phyloP scores from a whole-genome alignment of 2,113 vertebrate species.

The Oreochromis spilurus region DNA sequence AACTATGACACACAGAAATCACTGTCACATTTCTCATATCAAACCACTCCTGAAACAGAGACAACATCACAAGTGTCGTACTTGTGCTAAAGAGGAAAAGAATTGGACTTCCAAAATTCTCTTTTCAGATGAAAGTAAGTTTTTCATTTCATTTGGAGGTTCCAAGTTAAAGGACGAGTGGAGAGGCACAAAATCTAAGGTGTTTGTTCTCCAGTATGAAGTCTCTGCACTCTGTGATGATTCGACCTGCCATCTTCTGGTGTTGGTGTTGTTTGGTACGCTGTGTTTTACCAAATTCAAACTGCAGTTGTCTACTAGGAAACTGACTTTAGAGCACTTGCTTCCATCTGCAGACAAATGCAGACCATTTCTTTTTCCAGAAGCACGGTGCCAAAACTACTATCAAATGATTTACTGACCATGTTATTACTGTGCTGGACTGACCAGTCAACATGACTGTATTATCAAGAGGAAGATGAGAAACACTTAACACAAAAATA shows the following conservation, averaged over 20 bases:
- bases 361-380: not conserved
- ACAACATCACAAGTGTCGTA: not conserved
- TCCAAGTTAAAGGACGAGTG: not conserved
- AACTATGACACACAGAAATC: not conserved
- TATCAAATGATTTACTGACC: not conserved
- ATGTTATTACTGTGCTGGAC: not conserved
- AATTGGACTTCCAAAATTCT: not conserved
- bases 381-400: not conserved
- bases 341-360: rapidly evolving
- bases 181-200: not conserved
- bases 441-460: not conserved
- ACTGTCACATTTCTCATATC: not conserved
- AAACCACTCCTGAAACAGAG: not conserved
- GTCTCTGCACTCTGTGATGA: not conserved
- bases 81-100: not conserved
- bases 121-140: not conserved
- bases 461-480: not conserved
- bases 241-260: not conserved
- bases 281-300: not conserved
- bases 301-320: not conserved
- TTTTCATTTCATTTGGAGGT: not conserved
- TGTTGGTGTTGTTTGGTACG: not conserved
- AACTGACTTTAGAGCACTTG: not conserved
- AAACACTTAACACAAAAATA: rapidly evolving
- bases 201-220: not conserved